Evolutionary conservation across 92 coral and sea anemone species (phyloP).

Genomic region (Anthopleura xanthogrammica): DNA sequence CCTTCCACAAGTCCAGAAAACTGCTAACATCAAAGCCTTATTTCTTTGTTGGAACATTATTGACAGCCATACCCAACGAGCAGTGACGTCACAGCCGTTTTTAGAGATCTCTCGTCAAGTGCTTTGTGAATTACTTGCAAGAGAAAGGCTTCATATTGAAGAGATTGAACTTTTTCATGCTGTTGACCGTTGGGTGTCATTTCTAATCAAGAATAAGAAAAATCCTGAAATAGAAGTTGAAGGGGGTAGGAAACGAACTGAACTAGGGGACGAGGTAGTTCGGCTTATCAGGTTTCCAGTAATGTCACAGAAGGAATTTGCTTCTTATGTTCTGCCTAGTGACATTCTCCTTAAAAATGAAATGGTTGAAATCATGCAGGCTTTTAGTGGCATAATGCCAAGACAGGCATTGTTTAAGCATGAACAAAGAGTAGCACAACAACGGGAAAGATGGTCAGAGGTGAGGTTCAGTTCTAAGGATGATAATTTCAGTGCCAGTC

Average conservation of each 20-base stretch:
- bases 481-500: background rate
- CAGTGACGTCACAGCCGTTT: constrained; percentile 20
- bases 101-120: constrained; percentile 21
- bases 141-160: constrained; percentile 23
- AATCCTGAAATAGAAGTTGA: background rate
- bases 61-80: constrained; percentile 15
- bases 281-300: constrained; percentile 30
- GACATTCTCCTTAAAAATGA: constrained; percentile 10
- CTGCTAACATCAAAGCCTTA: background rate
- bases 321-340: constrained; percentile 12
- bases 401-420: background rate
- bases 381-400: background rate
- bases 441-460: constrained; percentile 15
- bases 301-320: constrained; percentile 32
- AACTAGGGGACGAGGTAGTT: constrained; percentile 23
- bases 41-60: constrained; percentile 27
- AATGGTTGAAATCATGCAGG: constrained; percentile 19
- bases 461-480: background rate
- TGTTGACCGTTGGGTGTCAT: constrained; percentile 33
- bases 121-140: constrained; percentile 15
- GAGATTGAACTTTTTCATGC: constrained; percentile 34
- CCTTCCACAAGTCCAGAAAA: constrained; percentile 14
- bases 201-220: background rate
- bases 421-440: constrained; percentile 13
- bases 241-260: constrained; percentile 8